These are phyloP conservation scores for Agriopis aurantiaria DNA, from an alignment of 2,888 invertebrate genomes.

Conservation along the genomic window DNA sequence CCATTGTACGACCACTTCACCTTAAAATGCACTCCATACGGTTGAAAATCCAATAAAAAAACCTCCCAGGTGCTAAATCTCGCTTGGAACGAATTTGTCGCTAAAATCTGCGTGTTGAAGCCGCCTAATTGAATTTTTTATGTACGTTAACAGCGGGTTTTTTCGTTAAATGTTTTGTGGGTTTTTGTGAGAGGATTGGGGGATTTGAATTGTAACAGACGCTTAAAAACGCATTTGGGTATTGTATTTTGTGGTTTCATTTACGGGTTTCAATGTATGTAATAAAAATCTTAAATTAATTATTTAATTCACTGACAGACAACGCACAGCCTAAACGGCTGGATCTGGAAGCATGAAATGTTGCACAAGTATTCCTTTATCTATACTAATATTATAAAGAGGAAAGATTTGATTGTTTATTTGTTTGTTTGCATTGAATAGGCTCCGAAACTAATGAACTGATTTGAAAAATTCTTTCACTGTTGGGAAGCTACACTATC, in stretches of 20 bases:
- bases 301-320: no score
- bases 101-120: constrained; percentile 63
- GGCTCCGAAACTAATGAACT: no score
- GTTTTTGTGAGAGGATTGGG: constrained; percentile 11
- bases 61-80: constrained; percentile 41
- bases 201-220: constrained; percentile 28
- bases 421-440: no score
- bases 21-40: constrained; percentile 49
- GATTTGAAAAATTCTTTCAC: no score
- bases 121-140: constrained; percentile 75
- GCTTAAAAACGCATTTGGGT: constrained; percentile 10
- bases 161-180: constrained; percentile 33
- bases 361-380: no score
- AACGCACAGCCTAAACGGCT: no score
- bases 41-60: constrained; percentile 49
- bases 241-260: not conserved
- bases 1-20: constrained; percentile 46
- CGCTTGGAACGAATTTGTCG: constrained; percentile 61
- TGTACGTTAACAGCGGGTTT: constrained; percentile 56
- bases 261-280: not conserved
- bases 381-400: no score
- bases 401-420: no score
- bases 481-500: no score
- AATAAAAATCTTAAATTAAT: no score
- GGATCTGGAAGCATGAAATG: no score